Conservation (phyloP, 2,113 vertebrate genomes). For the Holacanthus passer region DNA sequence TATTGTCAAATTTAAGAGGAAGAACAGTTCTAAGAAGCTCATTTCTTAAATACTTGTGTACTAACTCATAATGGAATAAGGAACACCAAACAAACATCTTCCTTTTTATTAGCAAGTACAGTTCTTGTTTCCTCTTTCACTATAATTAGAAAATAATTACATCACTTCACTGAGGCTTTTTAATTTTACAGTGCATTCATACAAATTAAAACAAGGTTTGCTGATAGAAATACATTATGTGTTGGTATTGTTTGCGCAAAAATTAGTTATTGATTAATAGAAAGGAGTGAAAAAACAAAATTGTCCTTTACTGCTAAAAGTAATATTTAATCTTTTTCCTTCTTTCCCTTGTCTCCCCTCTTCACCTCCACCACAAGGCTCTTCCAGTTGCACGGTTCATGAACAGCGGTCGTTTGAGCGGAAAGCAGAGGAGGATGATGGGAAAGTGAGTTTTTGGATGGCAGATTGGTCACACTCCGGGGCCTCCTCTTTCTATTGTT, state of each 20-base stretch:
- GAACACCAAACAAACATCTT: neutral
- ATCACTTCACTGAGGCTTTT: too few relatives aligned
- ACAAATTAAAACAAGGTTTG: too few relatives aligned
- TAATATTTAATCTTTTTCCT: neutral
- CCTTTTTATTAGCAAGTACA: neutral
- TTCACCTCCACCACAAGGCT: constrained; percentile 77
- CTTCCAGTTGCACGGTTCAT: constrained; percentile 78
- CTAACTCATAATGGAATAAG: neutral
- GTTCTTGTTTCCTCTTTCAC: neutral
- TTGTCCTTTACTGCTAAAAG: neutral
- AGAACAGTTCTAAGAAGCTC: neutral
- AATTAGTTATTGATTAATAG: neutral
- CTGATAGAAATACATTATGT: too few relatives aligned
- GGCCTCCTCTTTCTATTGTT: constrained; percentile 28
- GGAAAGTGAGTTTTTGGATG: constrained; percentile 87
- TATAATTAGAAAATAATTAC: neutral
- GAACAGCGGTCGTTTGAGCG: constrained; percentile 90
- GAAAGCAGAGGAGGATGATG: constrained; percentile 90
- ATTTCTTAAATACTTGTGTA: neutral
- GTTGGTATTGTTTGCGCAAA: too few relatives aligned
- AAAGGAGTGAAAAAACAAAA: neutral
- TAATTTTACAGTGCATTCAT: too few relatives aligned
- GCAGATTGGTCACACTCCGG: constrained; percentile 1
- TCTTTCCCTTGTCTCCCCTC: neutral
- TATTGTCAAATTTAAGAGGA: neutral